Percentiles rank a stretch among this genome's conserved stretches.
Evolutionary conservation across 2,888 invertebrate species (phyloP).

Genomic region (Orchesellides sinensis): DNA sequence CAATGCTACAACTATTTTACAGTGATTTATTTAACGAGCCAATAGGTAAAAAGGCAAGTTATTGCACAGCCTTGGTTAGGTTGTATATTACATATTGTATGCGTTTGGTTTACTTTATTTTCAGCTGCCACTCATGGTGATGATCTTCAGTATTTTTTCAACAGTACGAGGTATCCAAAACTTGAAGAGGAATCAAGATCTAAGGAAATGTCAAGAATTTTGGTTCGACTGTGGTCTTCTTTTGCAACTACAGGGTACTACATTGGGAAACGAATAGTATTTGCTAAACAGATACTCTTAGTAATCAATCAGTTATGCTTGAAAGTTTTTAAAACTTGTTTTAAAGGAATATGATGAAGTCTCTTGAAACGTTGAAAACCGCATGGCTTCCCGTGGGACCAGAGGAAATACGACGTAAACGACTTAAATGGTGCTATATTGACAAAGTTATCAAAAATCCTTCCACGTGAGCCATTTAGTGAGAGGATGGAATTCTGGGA

Average conservation of each 20-base stretch:
- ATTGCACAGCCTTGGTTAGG: neutral
- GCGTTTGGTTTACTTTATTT: too few relatives aligned
- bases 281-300: too few relatives aligned
- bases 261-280: too few relatives aligned
- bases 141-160: slow-evolving; percentile 79
- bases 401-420: slow-evolving; percentile 59
- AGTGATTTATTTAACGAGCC: slow-evolving; percentile 71
- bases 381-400: slow-evolving; percentile 67
- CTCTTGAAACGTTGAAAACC: slow-evolving; percentile 50
- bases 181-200: slow-evolving; percentile 76
- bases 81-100: neutral
- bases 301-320: too few relatives aligned
- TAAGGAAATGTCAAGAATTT: slow-evolving; percentile 76
- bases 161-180: slow-evolving; percentile 78
- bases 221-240: slow-evolving; percentile 78
- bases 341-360: slow-evolving; percentile 65
- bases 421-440: slow-evolving; percentile 67
- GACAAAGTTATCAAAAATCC: slow-evolving; percentile 48
- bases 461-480: slow-evolving; percentile 55
- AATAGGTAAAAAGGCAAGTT: slow-evolving; percentile 37
- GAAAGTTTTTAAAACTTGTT: neutral
- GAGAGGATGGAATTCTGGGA: slow-evolving; percentile 71
- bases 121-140: slow-evolving; percentile 79
- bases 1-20: slow-evolving; percentile 78
- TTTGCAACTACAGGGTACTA: slow-evolving; percentile 79